Evolutionary conservation across 2,888 invertebrate species (phyloP), one percentile per base, ranked within the genome.

Genomic region (Scaptomyza flava): DNA sequence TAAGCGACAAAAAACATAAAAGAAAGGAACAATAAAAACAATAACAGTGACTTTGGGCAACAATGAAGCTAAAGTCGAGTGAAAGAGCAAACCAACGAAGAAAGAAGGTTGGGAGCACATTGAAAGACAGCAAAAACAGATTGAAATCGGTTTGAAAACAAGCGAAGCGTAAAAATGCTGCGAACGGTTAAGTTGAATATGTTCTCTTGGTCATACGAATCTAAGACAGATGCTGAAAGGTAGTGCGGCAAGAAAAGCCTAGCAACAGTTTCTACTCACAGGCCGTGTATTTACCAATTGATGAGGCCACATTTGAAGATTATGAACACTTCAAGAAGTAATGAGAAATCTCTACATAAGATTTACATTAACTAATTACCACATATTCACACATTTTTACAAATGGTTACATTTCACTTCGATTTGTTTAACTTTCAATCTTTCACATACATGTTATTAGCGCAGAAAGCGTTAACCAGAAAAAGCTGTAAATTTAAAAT

Each of bases 91-190:
- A 31, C 20, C 12, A 34, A n/a, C 43, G n/a, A 12, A 23, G 57
- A 68, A 51, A n/a, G 53, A 68, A 48, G 68, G 57, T 31, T 57
- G 48, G 33, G 47, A 45, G 43, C 59, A 68, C 75, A 71, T 75
- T 76, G 76, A 75, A 83, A 83, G 66, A 80, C 77, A 79, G 65
- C 73, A 77, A 81, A 83, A 87, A 82, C 87, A 87, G 86, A 89
- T 89, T 89, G 85, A 89, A 90, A 89, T 89, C 89, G 82, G 87
- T 89, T 89, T 79, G 73, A 78, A 85, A 85, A 69, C 82, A 83
- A 79, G 78, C 89, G 83, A 90, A 87, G 90, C 87, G 86, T 81
- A 83, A 90, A 90, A 90, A 83, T 85, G 86, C 85, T 48, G 41
- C n/a, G 42, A 50, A 43, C 45, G 51, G 51, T 51, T 48, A 65